Conservation (phyloP, 1,140 invertebrate genomes). For the Drosophila kepulauana region DNA sequence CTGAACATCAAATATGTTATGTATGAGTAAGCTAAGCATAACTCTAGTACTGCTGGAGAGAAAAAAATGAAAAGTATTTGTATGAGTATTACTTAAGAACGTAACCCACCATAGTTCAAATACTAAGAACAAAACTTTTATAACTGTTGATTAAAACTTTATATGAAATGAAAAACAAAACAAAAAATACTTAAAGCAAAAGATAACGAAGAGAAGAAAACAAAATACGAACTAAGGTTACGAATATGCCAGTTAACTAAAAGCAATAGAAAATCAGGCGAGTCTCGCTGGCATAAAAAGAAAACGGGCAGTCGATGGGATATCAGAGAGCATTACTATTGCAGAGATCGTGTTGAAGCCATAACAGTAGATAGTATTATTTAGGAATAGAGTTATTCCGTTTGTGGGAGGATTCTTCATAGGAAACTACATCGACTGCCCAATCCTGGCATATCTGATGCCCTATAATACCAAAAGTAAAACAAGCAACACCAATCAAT, state of each 20-base stretch:
- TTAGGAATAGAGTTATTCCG: constrained; percentile 2
- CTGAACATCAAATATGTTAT: constrained; percentile 40
- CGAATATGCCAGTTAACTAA: constrained; percentile 18
- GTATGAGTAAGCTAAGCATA: constrained; percentile 38
- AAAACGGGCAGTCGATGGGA: constrained; percentile 31
- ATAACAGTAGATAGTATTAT: constrained; percentile 20
- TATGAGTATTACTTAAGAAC: constrained; percentile 74
- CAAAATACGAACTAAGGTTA: constrained; percentile 45
- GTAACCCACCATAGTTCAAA: constrained; percentile 82
- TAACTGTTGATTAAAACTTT: constrained; percentile 67
- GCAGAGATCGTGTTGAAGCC: constrained; percentile 23
- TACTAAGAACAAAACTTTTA: constrained; percentile 79
- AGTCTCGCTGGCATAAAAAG: constrained; percentile 11
- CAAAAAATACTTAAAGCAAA: not conserved
- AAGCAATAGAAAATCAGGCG: constrained; percentile 31
- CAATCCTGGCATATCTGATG: not conserved
- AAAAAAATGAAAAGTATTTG: constrained; percentile 41
- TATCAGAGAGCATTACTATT: constrained; percentile 5
- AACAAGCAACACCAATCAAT: not conserved
- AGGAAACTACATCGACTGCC: constrained; percentile 29
- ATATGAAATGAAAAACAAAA: constrained; percentile 35
- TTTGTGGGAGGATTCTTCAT: not conserved
- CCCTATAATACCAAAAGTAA: not conserved
- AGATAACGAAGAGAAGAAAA: constrained; percentile 12
- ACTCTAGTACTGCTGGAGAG: constrained; percentile 25